A percentile compares a stretch with the other conserved stretches of the same genome.
These are phyloP conservation scores for Spinibarbus caldwelli DNA, from an alignment of 2,797 vertebrate species.

Conservation along the genomic window DNA sequence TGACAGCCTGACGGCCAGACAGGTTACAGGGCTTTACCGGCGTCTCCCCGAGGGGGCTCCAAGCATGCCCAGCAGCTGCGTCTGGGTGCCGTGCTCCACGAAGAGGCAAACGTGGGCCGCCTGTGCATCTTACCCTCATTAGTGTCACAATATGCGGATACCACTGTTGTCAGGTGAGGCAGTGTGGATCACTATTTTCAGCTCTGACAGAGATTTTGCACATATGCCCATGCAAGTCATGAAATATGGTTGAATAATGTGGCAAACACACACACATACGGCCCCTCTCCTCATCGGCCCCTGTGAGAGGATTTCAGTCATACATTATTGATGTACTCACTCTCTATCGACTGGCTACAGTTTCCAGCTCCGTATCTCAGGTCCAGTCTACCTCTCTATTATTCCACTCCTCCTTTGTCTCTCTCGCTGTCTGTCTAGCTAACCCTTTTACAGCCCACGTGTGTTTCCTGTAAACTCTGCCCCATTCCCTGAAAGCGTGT, in stretches of 20 bases:
- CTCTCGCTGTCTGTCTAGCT: conserved; percentile 19
- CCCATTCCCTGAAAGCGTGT: not conserved
- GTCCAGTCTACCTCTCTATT: conserved; percentile 40
- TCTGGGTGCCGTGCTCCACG: conserved; percentile 38
- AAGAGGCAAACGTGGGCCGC: conserved; percentile 37
- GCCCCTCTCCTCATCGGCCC: conserved; percentile 4
- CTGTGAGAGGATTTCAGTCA: conserved; percentile 53
- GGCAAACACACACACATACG: not conserved
- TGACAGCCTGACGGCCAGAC: conserved; percentile 66
- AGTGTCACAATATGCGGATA: conserved; percentile 30
- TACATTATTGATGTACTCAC: conserved; percentile 73
- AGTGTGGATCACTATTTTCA: conserved; percentile 44
- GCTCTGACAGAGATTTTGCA: conserved; percentile 46
- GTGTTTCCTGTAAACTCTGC: conserved; percentile 30
- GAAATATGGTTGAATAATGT: conserved; percentile 26
- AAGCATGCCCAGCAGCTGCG: conserved; percentile 54
- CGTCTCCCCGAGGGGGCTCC: conserved; percentile 49
- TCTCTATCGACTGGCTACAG: conserved; percentile 74
- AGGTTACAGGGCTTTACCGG: conserved; percentile 57
- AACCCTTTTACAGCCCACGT: not conserved
- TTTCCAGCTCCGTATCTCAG: conserved; percentile 67
- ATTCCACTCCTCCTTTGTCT: conserved; percentile 35
- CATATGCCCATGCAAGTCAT: conserved; percentile 9
- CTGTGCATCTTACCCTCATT: conserved; percentile 40
- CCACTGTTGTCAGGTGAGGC: conserved; percentile 36